Evolutionary conservation across 2,113 vertebrate genomes (phyloP).

Genomic region (Axis porcinus): DNA sequence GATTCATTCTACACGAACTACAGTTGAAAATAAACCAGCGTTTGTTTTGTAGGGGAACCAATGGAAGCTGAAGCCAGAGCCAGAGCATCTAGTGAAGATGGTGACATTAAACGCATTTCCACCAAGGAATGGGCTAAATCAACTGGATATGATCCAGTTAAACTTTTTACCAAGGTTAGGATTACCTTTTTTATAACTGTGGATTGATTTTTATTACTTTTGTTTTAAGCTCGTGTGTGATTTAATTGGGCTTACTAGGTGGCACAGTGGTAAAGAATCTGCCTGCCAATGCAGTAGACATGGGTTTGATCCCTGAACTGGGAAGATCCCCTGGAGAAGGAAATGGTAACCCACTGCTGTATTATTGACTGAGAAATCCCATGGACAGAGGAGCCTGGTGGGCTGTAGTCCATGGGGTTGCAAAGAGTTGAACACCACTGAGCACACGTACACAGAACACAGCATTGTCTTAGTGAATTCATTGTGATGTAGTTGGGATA

Average conservation of each 20-base stretch:
- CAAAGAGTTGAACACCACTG: background rate
- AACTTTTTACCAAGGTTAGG: constrained; percentile 96
- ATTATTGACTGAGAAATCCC: background rate
- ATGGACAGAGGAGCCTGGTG: background rate
- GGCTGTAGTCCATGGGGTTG: background rate
- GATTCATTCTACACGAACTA: background rate
- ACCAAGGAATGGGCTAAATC: constrained; percentile 98
- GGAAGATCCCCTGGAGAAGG: background rate
- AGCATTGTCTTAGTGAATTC: background rate
- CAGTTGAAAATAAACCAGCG: background rate
- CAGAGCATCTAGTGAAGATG: constrained; percentile 92
- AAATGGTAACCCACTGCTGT: background rate
- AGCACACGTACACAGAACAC: background rate
- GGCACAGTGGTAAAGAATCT: background rate
- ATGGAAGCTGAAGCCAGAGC: constrained; percentile 91
- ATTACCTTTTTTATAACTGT: background rate
- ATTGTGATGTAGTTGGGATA: background rate
- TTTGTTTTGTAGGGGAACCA: constrained; percentile 88
- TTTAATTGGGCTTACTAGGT: background rate
- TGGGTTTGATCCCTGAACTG: background rate
- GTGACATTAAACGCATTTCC: constrained; percentile 94
- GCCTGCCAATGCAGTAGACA: background rate
- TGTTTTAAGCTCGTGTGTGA: background rate
- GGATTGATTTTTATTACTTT: background rate
- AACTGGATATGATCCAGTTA: constrained; percentile 92